Percentiles rank a stretch among this genome's conserved stretches.
Evolutionary conservation across 2,113 vertebrate species (phyloP).

Genomic region (Galbula dea): DNA sequence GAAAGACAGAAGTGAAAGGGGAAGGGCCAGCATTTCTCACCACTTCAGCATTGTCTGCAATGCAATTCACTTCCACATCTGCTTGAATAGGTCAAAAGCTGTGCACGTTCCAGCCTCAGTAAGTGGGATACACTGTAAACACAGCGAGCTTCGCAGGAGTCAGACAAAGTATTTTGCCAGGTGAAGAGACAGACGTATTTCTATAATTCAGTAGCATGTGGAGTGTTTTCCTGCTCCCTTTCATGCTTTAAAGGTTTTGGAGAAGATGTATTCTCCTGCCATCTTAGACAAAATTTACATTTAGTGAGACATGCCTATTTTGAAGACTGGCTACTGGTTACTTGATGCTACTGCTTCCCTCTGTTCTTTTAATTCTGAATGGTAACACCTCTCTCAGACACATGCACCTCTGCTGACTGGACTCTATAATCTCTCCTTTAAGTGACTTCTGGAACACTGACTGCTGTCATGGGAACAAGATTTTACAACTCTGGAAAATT

Average conservation of each 20-base stretch:
- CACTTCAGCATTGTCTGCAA: neutral
- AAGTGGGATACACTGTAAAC: neutral
- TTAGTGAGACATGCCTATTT: neutral
- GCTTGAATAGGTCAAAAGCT: neutral
- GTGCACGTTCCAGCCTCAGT: neutral
- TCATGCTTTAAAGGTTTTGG: neutral
- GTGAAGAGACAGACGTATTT: neutral
- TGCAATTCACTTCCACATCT: neutral
- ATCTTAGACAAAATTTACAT: neutral
- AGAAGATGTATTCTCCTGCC: neutral
- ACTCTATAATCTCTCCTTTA: constrained; percentile 18
- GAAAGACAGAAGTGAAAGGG: neutral
- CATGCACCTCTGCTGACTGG: neutral
- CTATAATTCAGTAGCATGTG: neutral
- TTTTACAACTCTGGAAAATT: constrained; percentile 92
- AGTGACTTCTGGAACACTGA: constrained; percentile 88
- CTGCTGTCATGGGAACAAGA: constrained; percentile 89
- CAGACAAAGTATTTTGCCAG: neutral
- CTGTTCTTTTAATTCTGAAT: neutral
- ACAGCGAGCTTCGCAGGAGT: neutral
- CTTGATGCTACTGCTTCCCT: neutral
- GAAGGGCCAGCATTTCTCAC: neutral
- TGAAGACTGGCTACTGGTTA: neutral
- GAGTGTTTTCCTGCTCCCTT: neutral
- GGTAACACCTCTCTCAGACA: neutral